A percentile compares a stretch with the other conserved stretches of the same genome.
Evolutionary conservation across 2,888 invertebrate genomes (phyloP).

Genomic region (Athetis lepigone): DNA sequence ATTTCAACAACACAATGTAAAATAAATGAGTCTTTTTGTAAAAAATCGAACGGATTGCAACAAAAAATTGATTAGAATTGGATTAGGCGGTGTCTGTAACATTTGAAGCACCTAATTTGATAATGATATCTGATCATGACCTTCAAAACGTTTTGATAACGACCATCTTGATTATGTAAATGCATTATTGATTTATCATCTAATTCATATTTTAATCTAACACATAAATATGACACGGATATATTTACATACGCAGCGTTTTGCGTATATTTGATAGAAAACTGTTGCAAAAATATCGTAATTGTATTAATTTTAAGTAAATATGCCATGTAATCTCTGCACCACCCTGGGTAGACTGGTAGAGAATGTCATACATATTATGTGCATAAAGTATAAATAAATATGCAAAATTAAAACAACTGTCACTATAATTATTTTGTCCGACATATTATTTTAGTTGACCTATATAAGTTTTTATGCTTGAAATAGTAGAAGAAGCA

Average conservation of each 20-base stretch:
- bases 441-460: neutral
- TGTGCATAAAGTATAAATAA: neutral
- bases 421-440: neutral
- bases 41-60: neutral
- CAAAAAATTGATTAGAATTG: constrained; percentile 9
- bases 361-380: too few species aligned
- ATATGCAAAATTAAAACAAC: neutral
- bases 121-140: neutral
- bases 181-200: too few species aligned
- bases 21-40: constrained; percentile 9
- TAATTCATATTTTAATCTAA: too few species aligned
- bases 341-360: too few species aligned
- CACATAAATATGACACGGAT: too few species aligned
- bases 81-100: neutral
- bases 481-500: neutral
- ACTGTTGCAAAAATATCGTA: neutral
- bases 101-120: constrained; percentile 1
- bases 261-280: too few species aligned
- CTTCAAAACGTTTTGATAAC: neutral
- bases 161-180: neutral
- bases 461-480: neutral
- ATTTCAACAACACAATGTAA: constrained; percentile 1
- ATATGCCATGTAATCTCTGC: too few species aligned
- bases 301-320: neutral
- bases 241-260: too few species aligned